Evolutionary conservation across 2,113 vertebrate genomes (phyloP).

Genomic region (Daphoenositta chrysoptera): DNA sequence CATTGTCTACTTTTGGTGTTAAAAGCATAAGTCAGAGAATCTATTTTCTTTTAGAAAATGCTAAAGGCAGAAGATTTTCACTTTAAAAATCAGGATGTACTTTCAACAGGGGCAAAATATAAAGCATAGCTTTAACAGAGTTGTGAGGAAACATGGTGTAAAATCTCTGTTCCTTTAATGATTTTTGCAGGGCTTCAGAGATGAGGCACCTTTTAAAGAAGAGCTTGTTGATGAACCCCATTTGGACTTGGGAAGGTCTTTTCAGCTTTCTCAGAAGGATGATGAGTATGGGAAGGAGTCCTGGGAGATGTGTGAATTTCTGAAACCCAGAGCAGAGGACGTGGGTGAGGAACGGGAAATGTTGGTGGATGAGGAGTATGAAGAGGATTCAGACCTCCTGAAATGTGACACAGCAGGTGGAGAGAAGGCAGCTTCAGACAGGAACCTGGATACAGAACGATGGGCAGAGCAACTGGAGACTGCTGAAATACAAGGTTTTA

Average conservation of each 20-base stretch:
- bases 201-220: slow-evolving; percentile 72
- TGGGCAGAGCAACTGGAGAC: slow-evolving; percentile 13
- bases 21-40: not conserved
- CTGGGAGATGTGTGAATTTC: slow-evolving; percentile 77
- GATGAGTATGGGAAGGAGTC: slow-evolving; percentile 51
- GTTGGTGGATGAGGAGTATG: slow-evolving; percentile 81
- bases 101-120: not conserved
- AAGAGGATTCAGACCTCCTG: slow-evolving; percentile 45
- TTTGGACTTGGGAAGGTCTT: slow-evolving; percentile 75
- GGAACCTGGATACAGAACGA: not conserved
- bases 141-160: not conserved
- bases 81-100: not conserved
- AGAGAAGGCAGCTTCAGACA: not conserved
- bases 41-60: not conserved
- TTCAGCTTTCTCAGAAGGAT: slow-evolving; percentile 66
- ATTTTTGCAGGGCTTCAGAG: slow-evolving; percentile 71
- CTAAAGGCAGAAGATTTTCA: not conserved
- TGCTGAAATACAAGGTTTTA: not conserved
- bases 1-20: not conserved
- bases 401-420: not conserved
- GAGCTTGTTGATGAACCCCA: slow-evolving; percentile 79
- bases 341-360: slow-evolving; percentile 74
- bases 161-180: not conserved
- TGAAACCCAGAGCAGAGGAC: slow-evolving; percentile 18
- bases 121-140: not conserved